Conservation (phyloP, 2,888 invertebrate genomes). For the Mellilla xanthometata region DNA sequence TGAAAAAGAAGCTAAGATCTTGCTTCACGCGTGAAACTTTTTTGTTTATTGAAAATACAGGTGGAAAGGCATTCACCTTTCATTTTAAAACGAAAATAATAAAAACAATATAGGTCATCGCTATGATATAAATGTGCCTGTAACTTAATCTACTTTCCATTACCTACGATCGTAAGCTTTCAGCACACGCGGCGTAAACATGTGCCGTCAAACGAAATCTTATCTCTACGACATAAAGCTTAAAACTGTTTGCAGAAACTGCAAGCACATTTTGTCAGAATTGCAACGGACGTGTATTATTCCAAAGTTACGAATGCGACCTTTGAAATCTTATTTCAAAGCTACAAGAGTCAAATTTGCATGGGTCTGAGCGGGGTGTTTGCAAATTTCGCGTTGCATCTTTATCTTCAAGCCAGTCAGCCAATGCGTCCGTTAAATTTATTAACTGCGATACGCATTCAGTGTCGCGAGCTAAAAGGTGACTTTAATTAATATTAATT, state of each 20-base stretch:
- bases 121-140: slow-evolving; percentile 30
- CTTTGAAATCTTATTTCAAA: slow-evolving; percentile 19
- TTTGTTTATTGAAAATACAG: slow-evolving; percentile 6
- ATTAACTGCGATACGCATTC: slow-evolving; percentile 81
- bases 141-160: slow-evolving; percentile 33
- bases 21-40: no score
- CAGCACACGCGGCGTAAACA: slow-evolving; percentile 34
- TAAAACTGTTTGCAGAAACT: slow-evolving; percentile 47
- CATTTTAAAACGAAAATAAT: slow-evolving; percentile 12
- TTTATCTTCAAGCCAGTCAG: slow-evolving; percentile 73
- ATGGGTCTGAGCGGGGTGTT: slow-evolving; percentile 16
- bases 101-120: slow-evolving; percentile 28
- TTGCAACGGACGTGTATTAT: slow-evolving; percentile 42
- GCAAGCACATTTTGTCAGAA: slow-evolving; percentile 44
- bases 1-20: no score
- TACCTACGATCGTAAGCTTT: slow-evolving; percentile 43
- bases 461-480: slow-evolving; percentile 77
- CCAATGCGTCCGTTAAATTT: slow-evolving; percentile 75
- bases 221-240: slow-evolving; percentile 51
- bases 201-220: slow-evolving; percentile 44
- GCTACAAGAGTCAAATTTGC: slow-evolving; percentile 34
- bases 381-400: slow-evolving; percentile 59
- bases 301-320: slow-evolving; percentile 28
- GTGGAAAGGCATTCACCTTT: slow-evolving; percentile 26
- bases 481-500: slow-evolving; percentile 82